Conservation (phyloP, 2,113 vertebrate species). For the Brachionichthys hirsutus region DNA sequence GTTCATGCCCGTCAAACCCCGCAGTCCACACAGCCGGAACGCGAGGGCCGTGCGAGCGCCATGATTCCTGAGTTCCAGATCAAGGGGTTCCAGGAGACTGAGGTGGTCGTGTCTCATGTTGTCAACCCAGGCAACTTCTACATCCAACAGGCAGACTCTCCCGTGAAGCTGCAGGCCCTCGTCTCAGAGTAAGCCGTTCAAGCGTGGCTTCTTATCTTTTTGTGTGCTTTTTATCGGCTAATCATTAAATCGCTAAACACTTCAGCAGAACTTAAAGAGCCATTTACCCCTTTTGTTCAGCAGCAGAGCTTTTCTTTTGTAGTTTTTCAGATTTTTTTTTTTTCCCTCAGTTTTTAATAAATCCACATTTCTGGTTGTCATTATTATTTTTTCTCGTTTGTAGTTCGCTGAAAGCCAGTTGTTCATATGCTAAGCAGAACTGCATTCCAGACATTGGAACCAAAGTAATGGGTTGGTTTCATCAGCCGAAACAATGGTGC, state of each 20-base stretch:
- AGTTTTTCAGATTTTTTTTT: constrained; percentile 32
- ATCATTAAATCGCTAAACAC: constrained; percentile 30
- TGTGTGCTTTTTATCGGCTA: constrained; percentile 34
- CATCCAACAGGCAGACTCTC: constrained; percentile 62
- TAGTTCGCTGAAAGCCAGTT: constrained; percentile 52
- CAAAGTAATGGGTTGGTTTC: constrained; percentile 68
- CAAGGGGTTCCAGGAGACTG: constrained; percentile 69
- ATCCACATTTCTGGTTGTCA: constrained; percentile 44
- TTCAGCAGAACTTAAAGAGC: constrained; percentile 39
- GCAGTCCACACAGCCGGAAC: constrained; percentile 5
- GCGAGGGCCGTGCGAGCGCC: too few relatives aligned
- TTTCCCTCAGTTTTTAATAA: not conserved
- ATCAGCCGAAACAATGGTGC: constrained; percentile 69
- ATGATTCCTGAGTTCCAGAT: constrained; percentile 67
- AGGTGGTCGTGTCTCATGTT: constrained; percentile 71
- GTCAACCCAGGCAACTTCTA: constrained; percentile 70
- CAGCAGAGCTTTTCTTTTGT: constrained; percentile 22
- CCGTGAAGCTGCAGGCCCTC: constrained; percentile 52
- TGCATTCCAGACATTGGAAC: constrained; percentile 74
- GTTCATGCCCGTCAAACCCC: not conserved
- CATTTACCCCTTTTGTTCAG: constrained; percentile 38
- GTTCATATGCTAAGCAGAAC: constrained; percentile 65
- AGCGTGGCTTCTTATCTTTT: constrained; percentile 19
- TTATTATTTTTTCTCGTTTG: constrained; percentile 36
- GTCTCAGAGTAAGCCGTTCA: constrained; percentile 59